Evolutionary conservation across 2,797 vertebrate species (phyloP), one percentile per base, ranked within the genome.

Genomic region (Neosalanx taihuensis): DNA sequence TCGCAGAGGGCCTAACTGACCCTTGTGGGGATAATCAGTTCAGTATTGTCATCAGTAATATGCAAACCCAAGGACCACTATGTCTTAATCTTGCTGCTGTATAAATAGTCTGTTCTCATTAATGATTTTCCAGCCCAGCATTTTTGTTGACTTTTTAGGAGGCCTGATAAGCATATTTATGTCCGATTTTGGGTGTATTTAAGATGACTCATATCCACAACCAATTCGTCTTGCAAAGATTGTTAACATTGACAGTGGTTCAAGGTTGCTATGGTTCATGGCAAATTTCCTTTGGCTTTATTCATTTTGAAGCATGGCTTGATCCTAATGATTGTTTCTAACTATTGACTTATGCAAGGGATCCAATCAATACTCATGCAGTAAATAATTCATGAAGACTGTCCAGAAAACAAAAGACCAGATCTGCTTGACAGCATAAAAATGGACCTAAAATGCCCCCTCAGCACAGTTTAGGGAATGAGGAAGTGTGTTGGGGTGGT

Each of bases 301-400:
- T 81, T 83, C 66, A 73, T 83, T 86, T 85, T 46, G 41, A 46
- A 46, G 41, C 41, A 12, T 46, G 41, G 41, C 51, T 56, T 80
- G 61, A 83, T 74, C 80, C 67, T 86, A 80, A 89, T 85, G 74
- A 85, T 76, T 70, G 17, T 58, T 71, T 85, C 84, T 76, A 80
- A 72, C 79, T 88, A 85, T 87, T 75, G 83, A 89, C 81, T 73
- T 75, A 77, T 68, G 74, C 64, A 78, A 56, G 18, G 46, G 73
- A 83, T 91, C 85, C 81, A 89, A 84, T 91, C 86, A 81, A 89
- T 91, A 79, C 41, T 77, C 71, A 78, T 70, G 68, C 72, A 75
- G 76, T 82, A 82, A 90, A 92, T 92, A 87, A 90, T 91, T 92
- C 81, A 89, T 90, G 75, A 84, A 71, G 68, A 37, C 76, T 72